These are phyloP conservation scores for Diaprepes abbreviatus DNA, from an alignment of 2,888 invertebrate species.

Conservation along the genomic window DNA sequence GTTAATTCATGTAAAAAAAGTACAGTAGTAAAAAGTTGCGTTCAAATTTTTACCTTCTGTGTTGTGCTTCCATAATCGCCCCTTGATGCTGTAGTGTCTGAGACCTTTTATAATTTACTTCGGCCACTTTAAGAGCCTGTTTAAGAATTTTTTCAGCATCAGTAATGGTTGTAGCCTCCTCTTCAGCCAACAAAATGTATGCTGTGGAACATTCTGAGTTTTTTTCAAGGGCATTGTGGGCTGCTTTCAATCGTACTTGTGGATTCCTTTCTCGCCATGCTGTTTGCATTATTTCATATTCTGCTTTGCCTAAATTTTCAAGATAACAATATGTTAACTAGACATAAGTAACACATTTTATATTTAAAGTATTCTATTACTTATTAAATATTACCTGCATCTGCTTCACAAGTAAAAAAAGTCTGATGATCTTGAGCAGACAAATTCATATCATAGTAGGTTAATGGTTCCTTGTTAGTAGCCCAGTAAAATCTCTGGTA, in stretches of 20 bases:
- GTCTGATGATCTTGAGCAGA: constrained; percentile 99
- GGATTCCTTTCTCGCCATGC: constrained; percentile 97
- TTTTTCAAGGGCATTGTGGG: constrained; percentile 87
- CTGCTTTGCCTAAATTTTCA: constrained; percentile 74
- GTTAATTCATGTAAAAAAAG: no score
- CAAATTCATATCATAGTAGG: constrained; percentile 99
- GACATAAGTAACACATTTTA: no score
- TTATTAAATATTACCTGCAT: constrained; percentile 80
- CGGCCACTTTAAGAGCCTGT: constrained; percentile 87
- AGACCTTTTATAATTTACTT: constrained; percentile 81
- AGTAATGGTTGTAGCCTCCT: constrained; percentile 92
- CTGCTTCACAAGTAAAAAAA: constrained; percentile 93
- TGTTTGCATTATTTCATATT: constrained; percentile 95
- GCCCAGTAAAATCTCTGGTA: constrained; percentile 95
- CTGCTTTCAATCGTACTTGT: constrained; percentile 83
- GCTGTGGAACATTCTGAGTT: constrained; percentile 96
- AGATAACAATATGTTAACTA: no score
- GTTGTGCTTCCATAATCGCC: constrained; percentile 78
- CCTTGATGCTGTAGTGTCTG: constrained; percentile 86
- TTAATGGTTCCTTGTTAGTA: constrained; percentile 93
- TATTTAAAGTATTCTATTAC: no score
- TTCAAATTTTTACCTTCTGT: constrained; percentile 69
- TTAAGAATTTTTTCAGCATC: constrained; percentile 89
- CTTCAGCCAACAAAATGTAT: constrained; percentile 94
- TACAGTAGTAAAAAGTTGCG: no score